Evolutionary conservation across 2,113 vertebrate genomes (phyloP).

Genomic region (Scartelaos histophorus): DNA sequence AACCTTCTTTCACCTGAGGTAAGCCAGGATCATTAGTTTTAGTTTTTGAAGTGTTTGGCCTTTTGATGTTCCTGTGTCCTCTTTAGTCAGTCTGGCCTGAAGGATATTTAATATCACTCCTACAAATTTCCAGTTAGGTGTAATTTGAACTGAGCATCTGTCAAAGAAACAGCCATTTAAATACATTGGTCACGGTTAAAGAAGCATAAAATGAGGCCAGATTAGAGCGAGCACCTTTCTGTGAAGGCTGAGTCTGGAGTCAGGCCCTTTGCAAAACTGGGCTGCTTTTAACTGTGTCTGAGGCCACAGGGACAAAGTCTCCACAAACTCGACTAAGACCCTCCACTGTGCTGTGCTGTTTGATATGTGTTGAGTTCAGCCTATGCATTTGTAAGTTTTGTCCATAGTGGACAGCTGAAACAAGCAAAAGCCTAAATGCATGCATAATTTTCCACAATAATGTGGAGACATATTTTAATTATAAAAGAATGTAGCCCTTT

Average conservation of each 20-base stretch:
- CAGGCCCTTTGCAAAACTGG: constrained; percentile 46
- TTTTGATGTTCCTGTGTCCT: constrained; percentile 83
- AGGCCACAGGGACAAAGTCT: constrained; percentile 46
- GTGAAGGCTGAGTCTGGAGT: constrained; percentile 49
- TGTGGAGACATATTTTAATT: too few species aligned
- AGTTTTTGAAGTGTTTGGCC: constrained; percentile 82
- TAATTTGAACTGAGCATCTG: constrained; percentile 81
- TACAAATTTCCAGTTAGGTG: constrained; percentile 82
- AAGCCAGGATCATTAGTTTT: constrained; percentile 79
- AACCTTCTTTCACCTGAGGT: constrained; percentile 71
- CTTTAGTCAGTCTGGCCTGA: constrained; percentile 77
- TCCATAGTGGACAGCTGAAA: not conserved
- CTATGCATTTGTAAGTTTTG: not conserved
- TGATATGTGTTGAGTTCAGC: not conserved
- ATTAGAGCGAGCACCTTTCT: constrained; percentile 80
- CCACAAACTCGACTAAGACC: not conserved
- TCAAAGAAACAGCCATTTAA: constrained; percentile 82
- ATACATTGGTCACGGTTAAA: constrained; percentile 83
- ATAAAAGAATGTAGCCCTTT: too few species aligned
- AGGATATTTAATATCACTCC: constrained; percentile 83
- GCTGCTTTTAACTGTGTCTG: constrained; percentile 58
- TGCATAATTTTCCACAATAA: not conserved
- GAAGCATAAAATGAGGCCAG: constrained; percentile 83
- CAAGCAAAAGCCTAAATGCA: not conserved
- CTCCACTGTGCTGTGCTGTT: not conserved